Conservation (phyloP, 2,113 vertebrate species). For the Bambusicola thoracicus region DNA sequence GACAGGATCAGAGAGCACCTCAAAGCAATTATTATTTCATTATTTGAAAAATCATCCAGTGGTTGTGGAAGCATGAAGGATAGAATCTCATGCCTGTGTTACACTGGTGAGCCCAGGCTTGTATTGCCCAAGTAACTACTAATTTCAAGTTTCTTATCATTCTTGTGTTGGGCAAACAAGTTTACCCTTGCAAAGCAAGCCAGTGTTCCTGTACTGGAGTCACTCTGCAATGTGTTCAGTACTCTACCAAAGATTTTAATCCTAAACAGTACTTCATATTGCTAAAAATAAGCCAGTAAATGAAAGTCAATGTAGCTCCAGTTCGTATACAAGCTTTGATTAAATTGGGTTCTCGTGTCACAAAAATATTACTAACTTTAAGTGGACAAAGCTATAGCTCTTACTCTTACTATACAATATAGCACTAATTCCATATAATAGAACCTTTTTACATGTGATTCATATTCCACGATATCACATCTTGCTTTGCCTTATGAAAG, state of each 20-base stretch:
- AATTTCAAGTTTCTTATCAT: background rate
- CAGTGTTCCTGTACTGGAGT: background rate
- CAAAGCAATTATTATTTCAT: background rate
- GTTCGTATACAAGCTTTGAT: background rate
- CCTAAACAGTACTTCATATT: background rate
- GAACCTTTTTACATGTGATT: background rate
- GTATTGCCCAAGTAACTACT: background rate
- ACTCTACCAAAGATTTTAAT: background rate
- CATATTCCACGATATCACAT: background rate
- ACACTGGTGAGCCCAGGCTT: background rate
- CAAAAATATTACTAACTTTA: background rate
- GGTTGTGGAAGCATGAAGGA: background rate
- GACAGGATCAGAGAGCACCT: background rate
- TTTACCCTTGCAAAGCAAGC: background rate
- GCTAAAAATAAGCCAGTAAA: background rate
- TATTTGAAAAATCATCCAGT: background rate
- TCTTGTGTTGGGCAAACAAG: background rate
- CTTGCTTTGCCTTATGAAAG: background rate
- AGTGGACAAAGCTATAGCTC: background rate
- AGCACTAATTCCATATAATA: background rate
- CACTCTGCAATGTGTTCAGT: background rate
- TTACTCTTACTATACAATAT: background rate
- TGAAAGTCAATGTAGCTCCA: background rate
- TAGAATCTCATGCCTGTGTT: background rate
- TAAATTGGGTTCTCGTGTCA: fast-evolving